Conservation (phyloP, 2,113 vertebrate genomes). For the Peromyscus polionotus region DNA sequence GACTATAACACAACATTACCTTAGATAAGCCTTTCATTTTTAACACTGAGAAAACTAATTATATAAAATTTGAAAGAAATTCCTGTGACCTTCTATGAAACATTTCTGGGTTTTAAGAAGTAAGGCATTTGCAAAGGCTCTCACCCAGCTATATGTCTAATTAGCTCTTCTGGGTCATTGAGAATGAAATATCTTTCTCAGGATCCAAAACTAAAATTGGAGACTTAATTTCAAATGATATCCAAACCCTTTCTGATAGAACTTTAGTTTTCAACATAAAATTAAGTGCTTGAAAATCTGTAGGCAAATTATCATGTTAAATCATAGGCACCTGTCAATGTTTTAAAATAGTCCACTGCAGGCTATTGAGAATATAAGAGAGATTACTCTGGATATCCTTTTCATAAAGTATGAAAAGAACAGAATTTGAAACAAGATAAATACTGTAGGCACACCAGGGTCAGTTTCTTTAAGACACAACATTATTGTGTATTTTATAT, state of each 20-base stretch:
- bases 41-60: constrained; percentile 49
- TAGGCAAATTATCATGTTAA: constrained; percentile 61
- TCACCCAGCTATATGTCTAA: constrained; percentile 56
- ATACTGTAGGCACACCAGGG: neutral
- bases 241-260: constrained; percentile 31
- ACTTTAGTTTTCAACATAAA: constrained; percentile 63
- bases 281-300: constrained; percentile 51
- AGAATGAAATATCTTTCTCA: constrained; percentile 50
- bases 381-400: constrained; percentile 30
- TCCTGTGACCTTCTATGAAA: constrained; percentile 43
- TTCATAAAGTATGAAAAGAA: constrained; percentile 4
- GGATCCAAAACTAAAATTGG: constrained; percentile 62
- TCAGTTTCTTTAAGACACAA: neutral
- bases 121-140: constrained; percentile 52
- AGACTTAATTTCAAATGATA: constrained; percentile 70
- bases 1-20: neutral
- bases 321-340: constrained; percentile 53
- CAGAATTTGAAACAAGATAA: neutral
- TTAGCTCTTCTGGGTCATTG: constrained; percentile 46
- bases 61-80: constrained; percentile 61
- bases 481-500: neutral
- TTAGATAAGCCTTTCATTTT: constrained; percentile 42
- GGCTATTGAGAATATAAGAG: constrained; percentile 26
- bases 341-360: constrained; percentile 52
- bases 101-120: constrained; percentile 39